Percentiles rank a stretch among this genome's conserved stretches.
Conservation (phyloP, 2,888 invertebrate species). For the Eristalinus aeneus region DNA sequence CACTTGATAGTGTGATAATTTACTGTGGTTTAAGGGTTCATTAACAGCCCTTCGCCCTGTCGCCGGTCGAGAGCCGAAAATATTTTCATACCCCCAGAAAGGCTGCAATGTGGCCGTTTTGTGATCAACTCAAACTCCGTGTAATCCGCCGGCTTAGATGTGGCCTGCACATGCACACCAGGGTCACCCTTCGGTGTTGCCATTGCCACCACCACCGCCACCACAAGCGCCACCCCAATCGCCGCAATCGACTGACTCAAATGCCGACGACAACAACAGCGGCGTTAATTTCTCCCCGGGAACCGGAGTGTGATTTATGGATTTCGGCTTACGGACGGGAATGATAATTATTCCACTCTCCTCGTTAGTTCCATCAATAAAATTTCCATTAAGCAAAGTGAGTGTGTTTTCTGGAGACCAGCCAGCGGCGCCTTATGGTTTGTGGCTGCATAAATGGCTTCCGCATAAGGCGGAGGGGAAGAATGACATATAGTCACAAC, state of each 20-base stretch:
- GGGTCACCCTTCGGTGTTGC: constrained; percentile 46
- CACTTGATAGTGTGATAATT: constrained; percentile 71
- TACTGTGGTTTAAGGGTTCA: constrained; percentile 70
- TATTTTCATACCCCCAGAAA: constrained; percentile 60
- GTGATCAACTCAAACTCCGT: constrained; percentile 62
- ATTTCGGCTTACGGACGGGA: constrained; percentile 58
- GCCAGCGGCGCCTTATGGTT: neutral
- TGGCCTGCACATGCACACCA: constrained; percentile 58
- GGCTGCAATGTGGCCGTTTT: constrained; percentile 43
- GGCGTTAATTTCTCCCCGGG: constrained; percentile 68
- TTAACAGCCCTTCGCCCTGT: constrained; percentile 58
- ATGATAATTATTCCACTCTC: constrained; percentile 61
- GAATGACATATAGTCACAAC: neutral
- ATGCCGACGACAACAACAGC: constrained; percentile 33
- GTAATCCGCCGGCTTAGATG: constrained; percentile 64
- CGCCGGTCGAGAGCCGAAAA: constrained; percentile 46
- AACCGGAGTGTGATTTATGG: constrained; percentile 71
- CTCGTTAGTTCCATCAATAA: constrained; percentile 67
- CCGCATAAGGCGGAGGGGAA: constrained; percentile 1
- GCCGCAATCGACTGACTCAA: neutral
- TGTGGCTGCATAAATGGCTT: constrained; percentile 41
- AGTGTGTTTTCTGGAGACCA: constrained; percentile 15
- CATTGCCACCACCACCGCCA: constrained; percentile 7
- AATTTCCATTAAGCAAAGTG: constrained; percentile 69
- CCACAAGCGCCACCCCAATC: neutral